These are phyloP conservation scores for Pyrochroa serraticornis DNA, from an alignment of 2,888 invertebrate genomes.

Conservation along the genomic window DNA sequence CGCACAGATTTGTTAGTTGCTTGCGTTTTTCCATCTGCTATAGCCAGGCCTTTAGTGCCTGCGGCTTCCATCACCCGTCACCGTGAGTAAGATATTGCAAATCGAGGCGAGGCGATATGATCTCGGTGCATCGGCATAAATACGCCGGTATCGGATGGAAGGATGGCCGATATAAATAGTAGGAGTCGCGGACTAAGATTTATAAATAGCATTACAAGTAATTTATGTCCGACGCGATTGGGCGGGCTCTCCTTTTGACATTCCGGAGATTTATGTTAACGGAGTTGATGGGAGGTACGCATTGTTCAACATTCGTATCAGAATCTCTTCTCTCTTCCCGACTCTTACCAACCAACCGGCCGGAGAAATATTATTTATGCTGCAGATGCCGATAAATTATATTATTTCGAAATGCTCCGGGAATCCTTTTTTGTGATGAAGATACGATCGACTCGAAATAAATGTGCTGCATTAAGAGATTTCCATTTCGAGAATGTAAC, in stretches of 20 bases:
- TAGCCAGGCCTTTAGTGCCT: constrained; percentile 5
- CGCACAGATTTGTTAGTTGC: too few relatives aligned
- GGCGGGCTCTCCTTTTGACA: constrained; percentile 58
- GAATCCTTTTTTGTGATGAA: constrained; percentile 35
- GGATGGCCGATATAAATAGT: constrained; percentile 45
- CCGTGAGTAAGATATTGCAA: constrained; percentile 46
- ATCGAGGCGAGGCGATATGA: constrained; percentile 45
- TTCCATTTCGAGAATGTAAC: constrained; percentile 26
- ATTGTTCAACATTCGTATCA: constrained; percentile 40
- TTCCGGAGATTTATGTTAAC: constrained; percentile 57
- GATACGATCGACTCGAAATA: constrained; percentile 39
- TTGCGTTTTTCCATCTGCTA: constrained; percentile 2
- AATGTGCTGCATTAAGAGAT: constrained; percentile 38
- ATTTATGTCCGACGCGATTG: constrained; percentile 59
- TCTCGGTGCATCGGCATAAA: constrained; percentile 45
- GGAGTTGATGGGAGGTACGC: constrained; percentile 57
- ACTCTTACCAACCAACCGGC: constrained; percentile 21
- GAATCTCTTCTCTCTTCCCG: constrained; percentile 25
- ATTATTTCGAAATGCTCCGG: constrained; percentile 37
- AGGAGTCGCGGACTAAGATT: constrained; percentile 49
- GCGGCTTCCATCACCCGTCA: constrained; percentile 46
- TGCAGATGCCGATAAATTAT: constrained; percentile 42
- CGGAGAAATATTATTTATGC: constrained; percentile 39
- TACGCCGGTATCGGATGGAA: constrained; percentile 40
- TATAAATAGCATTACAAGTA: constrained; percentile 60